phyloP scores from a whole-genome alignment of 2,797 vertebrate species.

The Epinephelus coioides region DNA sequence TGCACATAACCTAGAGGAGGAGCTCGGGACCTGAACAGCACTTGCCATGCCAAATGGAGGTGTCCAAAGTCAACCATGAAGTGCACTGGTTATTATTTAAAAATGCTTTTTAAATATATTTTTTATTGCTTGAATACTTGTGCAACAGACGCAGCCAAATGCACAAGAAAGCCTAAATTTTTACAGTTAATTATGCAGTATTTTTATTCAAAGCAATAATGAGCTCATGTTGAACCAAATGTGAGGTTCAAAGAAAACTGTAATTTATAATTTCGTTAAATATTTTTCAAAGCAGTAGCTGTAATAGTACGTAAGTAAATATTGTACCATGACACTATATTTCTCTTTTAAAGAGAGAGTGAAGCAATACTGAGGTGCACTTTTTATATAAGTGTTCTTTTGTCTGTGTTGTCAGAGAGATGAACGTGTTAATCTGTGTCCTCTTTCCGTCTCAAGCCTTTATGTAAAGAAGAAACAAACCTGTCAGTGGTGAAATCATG shows the following conservation, averaged over 20 bases:
- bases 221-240: slow-evolving; percentile 17
- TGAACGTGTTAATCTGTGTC: slow-evolving; percentile 37
- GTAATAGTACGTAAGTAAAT: slow-evolving; percentile 1
- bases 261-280: slow-evolving; percentile 49
- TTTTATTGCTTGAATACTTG: slow-evolving; percentile 5
- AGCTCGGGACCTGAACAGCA: not conserved
- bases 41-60: not conserved
- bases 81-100: slow-evolving; percentile 1
- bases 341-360: slow-evolving; percentile 28
- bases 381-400: slow-evolving; percentile 50
- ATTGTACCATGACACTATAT: slow-evolving; percentile 27
- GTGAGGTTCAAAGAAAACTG: slow-evolving; percentile 36
- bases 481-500: slow-evolving; percentile 19
- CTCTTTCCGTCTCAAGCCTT: not conserved
- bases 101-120: not conserved
- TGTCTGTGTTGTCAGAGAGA: slow-evolving; percentile 36
- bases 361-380: slow-evolving; percentile 53
- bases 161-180: slow-evolving; percentile 12
- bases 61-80: not conserved
- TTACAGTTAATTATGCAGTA: slow-evolving; percentile 39
- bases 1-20: slow-evolving; percentile 23
- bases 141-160: slow-evolving; percentile 23
- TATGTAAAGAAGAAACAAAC: slow-evolving; percentile 27
- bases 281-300: slow-evolving; percentile 18
- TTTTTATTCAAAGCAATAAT: slow-evolving; percentile 26